Base-by-base conservation (phyloP, 2,797 vertebrate species). In the Cichlasoma orientale region DNA sequence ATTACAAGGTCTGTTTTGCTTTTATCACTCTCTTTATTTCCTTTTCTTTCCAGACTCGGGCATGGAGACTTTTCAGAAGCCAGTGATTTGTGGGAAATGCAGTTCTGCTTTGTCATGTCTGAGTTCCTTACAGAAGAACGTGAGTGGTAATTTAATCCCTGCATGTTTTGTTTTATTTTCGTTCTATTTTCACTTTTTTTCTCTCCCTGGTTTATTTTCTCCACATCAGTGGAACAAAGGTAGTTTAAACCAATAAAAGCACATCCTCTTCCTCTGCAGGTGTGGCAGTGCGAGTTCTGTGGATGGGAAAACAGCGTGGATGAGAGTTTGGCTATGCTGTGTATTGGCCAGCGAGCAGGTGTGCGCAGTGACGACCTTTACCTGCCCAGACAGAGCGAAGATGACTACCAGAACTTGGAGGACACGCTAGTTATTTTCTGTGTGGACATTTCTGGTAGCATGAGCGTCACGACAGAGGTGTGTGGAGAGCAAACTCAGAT, bases 381-480 rank as follows among this genome's bases (percentile, higher is more conserved):
- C 82, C 69, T 94, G 68, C 88, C 79, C 0, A 82, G 44, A 4
- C 54, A 88, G 21, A 80, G 69, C 1, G 92, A 93, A 1, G 89
- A 90, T 1, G 94, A 95, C 50, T 95, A 95, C 83, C 77, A 94
- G 77, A 94, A 94, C 85, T 57, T 95, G 58, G 95, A 96, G 41
- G 93, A 96, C 85, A 89, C 91, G 1, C 71, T 96, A 52, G 90
- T 96, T 31, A 92, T 96, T 12, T 95, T 96, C 82, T 96, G 96
- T 19, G 94, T 96, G 77, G 96, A 96, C 82, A 90, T 95, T 25
- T 96, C 96, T 4, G 96, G 96, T 55, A 96, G 95, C 89, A 96
- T 96, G 95, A 93, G 92, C 3, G 95, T 96, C 80, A 96, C 95
- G 2, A 87, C 92, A 7, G 94, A 96, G 95, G 95, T 82, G 14